Evolutionary conservation across 1,140 invertebrate species (phyloP), one percentile per base, ranked within the genome.

Genomic region (Drosophila ercepeae): DNA sequence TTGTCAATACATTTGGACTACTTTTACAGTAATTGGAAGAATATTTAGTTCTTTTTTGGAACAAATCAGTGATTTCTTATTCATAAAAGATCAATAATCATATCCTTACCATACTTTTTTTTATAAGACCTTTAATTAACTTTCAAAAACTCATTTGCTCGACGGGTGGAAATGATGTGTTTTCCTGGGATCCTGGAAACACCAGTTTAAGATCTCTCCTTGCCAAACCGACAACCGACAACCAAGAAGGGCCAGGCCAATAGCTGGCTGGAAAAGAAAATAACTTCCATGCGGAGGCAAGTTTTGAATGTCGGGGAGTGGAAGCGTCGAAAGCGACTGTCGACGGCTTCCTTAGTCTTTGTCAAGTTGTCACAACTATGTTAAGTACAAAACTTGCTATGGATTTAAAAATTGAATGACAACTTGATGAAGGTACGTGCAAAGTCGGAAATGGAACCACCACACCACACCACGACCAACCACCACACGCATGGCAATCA

Each of bases 371-470:
- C 82, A 88, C 82, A 88, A 88, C 82, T 88, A 88, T 88, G 82
- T 88, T 86, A 88, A 88, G 82, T 88, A 86, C 77, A 81, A 86
- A 88, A 86, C 81, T 82, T 88, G 82, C 83, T 68, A 88, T 88
- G 82, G 82, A 88, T 88, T 88, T 88, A 88, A 88, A 88, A 88
- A 88, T 88, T 88, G 82, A 88, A 88, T 88, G 82, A 88, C 82
- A 88, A 88, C 82, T 88, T 88, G 82, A 88, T 88, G 82, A 88
- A 88, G 82, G 82, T 88, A 88, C 82, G 81, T 88, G 82, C 79
- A 86, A 86, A 82, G 81, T 82, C 81, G 81, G 82, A 86, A 86
- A 84, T 84, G 70, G 77, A 63, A 86, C 49, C n/a, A n/a, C n/a
- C n/a, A n/a, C n/a, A n/a, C n/a, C n/a, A n/a, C n/a, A n/a, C n/a